phyloP scores from a whole-genome alignment of 2,797 vertebrate species.

The Centropyge bicolor region DNA sequence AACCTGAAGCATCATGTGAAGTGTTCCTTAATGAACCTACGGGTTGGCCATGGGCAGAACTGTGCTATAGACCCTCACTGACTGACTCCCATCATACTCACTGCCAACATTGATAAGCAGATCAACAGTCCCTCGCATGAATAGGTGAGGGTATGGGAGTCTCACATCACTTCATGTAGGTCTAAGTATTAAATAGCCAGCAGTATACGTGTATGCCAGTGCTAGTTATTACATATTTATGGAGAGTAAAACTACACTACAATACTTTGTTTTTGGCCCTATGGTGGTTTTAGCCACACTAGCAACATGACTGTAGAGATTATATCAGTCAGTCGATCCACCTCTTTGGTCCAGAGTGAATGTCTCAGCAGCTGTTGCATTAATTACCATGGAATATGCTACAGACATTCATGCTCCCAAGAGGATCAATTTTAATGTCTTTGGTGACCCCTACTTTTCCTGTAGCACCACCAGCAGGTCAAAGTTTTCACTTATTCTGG shows the following conservation, averaged over 20 bases:
- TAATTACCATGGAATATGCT: neutral
- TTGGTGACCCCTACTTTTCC: neutral
- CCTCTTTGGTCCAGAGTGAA: neutral
- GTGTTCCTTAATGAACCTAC: neutral
- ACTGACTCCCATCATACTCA: neutral
- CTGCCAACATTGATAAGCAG: slow-evolving; percentile 5
- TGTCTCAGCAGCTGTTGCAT: neutral
- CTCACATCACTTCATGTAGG: neutral
- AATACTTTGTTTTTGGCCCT: neutral
- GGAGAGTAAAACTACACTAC: neutral
- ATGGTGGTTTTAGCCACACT: neutral
- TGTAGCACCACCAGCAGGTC: neutral
- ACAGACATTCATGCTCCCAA: neutral
- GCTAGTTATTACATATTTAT: neutral
- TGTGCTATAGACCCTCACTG: neutral
- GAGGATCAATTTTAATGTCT: neutral
- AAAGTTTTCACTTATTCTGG: neutral
- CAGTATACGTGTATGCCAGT: neutral
- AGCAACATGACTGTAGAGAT: neutral
- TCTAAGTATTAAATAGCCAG: neutral
- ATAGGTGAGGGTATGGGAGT: slow-evolving; percentile 10
- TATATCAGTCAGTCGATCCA: neutral
- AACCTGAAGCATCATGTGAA: slow-evolving; percentile 9
- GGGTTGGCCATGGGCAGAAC: neutral
- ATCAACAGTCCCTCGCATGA: slow-evolving; percentile 7